Evolutionary conservation across 1,140 invertebrate genomes (phyloP).

Genomic region (Hylyphantes graminicola): DNA sequence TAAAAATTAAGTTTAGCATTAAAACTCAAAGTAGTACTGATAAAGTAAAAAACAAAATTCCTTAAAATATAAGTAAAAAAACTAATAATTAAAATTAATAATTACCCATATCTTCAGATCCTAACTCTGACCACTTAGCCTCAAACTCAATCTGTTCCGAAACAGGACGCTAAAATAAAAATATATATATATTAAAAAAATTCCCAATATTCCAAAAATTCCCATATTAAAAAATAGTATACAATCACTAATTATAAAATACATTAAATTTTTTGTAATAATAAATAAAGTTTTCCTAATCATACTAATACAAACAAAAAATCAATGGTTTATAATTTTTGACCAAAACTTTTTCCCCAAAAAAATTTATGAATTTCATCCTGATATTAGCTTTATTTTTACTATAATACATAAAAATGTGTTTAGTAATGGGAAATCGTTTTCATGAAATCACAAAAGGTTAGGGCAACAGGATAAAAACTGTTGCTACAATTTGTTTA

Average conservation of each 20-base stretch:
- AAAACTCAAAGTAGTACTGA: too few species aligned
- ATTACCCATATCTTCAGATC: constrained; percentile 86
- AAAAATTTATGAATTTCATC: background rate
- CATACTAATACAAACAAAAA: background rate
- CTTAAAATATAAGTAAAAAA: too few species aligned
- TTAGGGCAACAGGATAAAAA: too few species aligned
- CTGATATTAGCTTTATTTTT: background rate
- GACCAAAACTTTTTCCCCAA: background rate
- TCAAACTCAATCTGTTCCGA: constrained; percentile 84
- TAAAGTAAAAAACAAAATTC: too few species aligned
- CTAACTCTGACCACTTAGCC: constrained; percentile 92
- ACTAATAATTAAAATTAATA: too few species aligned
- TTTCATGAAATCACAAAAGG: too few species aligned
- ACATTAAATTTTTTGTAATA: background rate
- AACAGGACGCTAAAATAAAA: constrained; percentile 71
- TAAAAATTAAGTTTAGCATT: too few species aligned
- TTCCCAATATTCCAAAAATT: too few species aligned
- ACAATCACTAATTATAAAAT: background rate
- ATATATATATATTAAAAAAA: constrained; percentile 3
- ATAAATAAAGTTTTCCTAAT: background rate
- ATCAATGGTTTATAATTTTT: too few species aligned
- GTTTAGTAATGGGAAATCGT: too few species aligned
- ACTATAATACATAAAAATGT: background rate
- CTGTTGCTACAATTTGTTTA: too few species aligned
- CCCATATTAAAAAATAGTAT: too few species aligned